Base-by-base conservation (phyloP, 2,113 vertebrate species). In the Vanacampus margaritifer region DNA sequence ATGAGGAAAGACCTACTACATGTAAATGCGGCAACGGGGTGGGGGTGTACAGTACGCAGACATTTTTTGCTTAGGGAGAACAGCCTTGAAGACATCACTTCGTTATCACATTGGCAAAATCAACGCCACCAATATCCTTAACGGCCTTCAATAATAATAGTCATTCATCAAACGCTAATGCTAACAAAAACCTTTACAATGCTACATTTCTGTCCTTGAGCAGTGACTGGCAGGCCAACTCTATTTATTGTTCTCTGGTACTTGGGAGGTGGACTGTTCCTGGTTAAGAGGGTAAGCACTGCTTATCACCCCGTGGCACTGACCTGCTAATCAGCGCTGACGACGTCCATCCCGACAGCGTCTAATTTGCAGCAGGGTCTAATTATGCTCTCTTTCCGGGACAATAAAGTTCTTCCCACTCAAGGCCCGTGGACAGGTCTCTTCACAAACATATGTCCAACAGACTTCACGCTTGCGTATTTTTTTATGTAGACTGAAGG, bases 371-470 rank as follows among this genome's bases (percentile, higher is more conserved):
- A 89, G 89, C 87, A 84, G 83, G 79, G 87, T 86, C 79, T 84
- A 91, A 92, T 92, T 92, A 92, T 83, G 78, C 81, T 87, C 76
- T 88, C 90, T 93, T 94, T 93, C 91, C 88, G 75, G 91, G 89
- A 93, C 92, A 92, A 91, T 94, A 91, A 93, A 91, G 85, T 91
- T 90, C 91, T 92, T 90, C 88, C 75, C 91, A 89, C 81, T 84
- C 87, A 89, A 91, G 93, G 90, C 89, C 89, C 64, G 75, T 82
- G 73, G 68, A 87, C 80, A 68, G 67, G 56, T 87, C 87, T 92
- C 89, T 93, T 91, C 91, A 91, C 90, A 93, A 93, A 94, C 94
- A 94, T 95, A 93, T 95, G 95, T 94, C 93, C 90, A 86, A 86
- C 93, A 94, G 93, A 93, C 89, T 91, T 81, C 8, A 61, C 72